phyloP scores from a whole-genome alignment of 2,113 vertebrate species.

The Calypte anna region DNA sequence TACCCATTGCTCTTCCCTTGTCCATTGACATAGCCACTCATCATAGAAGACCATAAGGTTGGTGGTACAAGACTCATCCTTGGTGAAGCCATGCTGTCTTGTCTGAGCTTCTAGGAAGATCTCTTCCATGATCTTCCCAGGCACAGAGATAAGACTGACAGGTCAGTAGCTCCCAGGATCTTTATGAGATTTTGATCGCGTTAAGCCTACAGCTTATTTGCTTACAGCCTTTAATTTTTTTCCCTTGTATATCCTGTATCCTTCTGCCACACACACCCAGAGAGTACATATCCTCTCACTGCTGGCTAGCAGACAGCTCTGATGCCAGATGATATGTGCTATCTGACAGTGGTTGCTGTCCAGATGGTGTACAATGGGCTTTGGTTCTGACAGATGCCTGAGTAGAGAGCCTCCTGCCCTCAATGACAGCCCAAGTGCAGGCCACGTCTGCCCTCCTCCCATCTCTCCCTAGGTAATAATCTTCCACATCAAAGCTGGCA shows the following conservation, averaged over 20 bases:
- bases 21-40: neutral
- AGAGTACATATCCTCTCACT: neutral
- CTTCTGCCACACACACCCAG: neutral
- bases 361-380: neutral
- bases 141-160: neutral
- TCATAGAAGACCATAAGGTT: neutral
- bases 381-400: neutral
- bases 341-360: accelerated
- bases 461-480: neutral
- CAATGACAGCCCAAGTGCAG: accelerated
- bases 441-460: neutral
- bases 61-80: neutral
- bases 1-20: neutral
- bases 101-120: neutral
- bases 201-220: neutral
- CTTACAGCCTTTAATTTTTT: neutral
- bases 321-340: accelerated
- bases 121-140: neutral
- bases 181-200: neutral
- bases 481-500: neutral
- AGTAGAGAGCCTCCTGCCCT: neutral
- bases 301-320: neutral
- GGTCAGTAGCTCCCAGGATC: neutral
- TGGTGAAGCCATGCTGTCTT: neutral
- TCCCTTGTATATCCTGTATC: neutral